Conservation (phyloP, 2,888 invertebrate species). For the Desoria tigrina region DNA sequence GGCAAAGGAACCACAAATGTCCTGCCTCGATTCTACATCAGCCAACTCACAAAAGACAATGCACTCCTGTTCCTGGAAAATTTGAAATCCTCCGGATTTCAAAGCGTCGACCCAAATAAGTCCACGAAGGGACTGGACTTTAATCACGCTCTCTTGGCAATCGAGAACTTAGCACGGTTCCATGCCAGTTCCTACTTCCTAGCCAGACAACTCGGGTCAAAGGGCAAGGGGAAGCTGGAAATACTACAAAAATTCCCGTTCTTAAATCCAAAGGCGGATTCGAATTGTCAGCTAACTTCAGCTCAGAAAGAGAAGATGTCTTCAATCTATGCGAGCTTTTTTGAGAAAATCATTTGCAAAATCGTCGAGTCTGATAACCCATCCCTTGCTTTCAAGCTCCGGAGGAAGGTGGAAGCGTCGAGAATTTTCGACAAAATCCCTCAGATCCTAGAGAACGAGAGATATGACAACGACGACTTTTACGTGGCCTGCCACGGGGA, state of each 20-base stretch:
- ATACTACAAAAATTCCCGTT: conserved; percentile 34
- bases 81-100: conserved; percentile 16
- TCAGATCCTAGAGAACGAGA: conserved; percentile 35
- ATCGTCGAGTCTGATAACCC: conserved; percentile 38
- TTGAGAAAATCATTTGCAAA: conserved; percentile 28
- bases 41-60: conserved; percentile 22
- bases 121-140: conserved; percentile 29
- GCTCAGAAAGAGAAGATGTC: conserved; percentile 19
- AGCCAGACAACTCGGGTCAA: conserved; percentile 25
- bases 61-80: conserved; percentile 28
- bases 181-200: conserved; percentile 36
- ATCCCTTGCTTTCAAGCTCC: conserved; percentile 38
- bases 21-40: conserved; percentile 1
- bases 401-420: conserved; percentile 27
- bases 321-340: conserved; percentile 24
- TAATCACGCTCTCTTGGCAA: conserved; percentile 33
- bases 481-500: conserved; percentile 40
- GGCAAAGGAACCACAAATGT: background rate
- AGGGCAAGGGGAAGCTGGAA: conserved; percentile 29
- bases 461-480: conserved; percentile 40
- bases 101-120: background rate
- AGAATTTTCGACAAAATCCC: conserved; percentile 29
- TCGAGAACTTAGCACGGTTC: conserved; percentile 37
- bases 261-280: background rate
- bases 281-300: background rate